Evolutionary conservation across 2,888 invertebrate species (phyloP).

Genomic region (Mythimna vitellina): DNA sequence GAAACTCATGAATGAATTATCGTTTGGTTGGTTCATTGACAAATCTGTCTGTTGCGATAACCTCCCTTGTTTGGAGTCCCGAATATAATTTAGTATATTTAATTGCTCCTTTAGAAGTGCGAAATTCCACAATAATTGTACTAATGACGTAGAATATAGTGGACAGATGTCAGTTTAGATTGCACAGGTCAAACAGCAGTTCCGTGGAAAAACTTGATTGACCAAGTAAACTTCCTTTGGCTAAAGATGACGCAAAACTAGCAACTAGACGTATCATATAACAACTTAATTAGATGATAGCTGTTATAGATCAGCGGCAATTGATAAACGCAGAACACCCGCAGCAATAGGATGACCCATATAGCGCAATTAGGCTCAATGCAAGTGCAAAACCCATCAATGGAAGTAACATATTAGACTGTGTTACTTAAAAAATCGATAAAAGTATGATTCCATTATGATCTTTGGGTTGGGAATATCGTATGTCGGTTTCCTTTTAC

Average conservation of each 20-base stretch:
- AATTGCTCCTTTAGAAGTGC: constrained; percentile 11
- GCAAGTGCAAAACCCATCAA: not conserved
- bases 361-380: too few species aligned
- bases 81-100: constrained; percentile 21
- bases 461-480: not conserved
- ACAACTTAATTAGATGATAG: not conserved
- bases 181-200: constrained; percentile 1
- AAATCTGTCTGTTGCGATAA: constrained; percentile 64
- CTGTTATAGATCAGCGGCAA: not conserved
- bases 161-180: constrained; percentile 16
- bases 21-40: constrained; percentile 61
- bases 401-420: not conserved
- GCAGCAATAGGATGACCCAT: not conserved
- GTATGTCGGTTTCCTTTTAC: constrained; percentile 11
- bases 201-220: constrained; percentile 11
- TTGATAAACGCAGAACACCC: not conserved
- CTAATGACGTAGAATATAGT: constrained; percentile 4
- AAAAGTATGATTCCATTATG: too few species aligned
- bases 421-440: not conserved
- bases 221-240: constrained; percentile 3
- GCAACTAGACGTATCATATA: not conserved
- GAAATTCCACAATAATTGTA: constrained; percentile 17
- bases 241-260: not conserved
- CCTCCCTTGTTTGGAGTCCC: constrained; percentile 57
- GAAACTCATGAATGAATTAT: constrained; percentile 66